Percentiles rank a stretch among this genome's conserved stretches.
Evolutionary conservation across 1,140 invertebrate species (phyloP).

Genomic region (Lineus longissimus): DNA sequence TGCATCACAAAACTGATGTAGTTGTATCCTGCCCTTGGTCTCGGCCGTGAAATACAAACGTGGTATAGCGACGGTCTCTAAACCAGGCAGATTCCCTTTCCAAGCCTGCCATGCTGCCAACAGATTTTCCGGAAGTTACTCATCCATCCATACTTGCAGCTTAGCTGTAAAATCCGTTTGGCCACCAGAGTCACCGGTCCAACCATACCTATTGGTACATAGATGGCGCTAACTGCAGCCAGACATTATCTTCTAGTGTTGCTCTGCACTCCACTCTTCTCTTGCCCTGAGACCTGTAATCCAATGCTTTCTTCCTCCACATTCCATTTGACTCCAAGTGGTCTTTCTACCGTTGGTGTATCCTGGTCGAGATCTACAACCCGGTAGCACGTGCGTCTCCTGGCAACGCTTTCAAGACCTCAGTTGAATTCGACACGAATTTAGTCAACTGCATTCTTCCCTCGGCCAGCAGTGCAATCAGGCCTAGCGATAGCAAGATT

Average conservation of each 20-base stretch:
- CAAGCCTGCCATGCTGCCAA: neutral
- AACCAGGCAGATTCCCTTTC: neutral
- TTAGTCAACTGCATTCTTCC: neutral
- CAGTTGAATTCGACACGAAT: neutral
- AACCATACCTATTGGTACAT: neutral
- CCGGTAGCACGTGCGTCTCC: neutral
- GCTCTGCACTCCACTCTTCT: neutral
- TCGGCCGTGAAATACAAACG: neutral
- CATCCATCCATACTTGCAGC: neutral
- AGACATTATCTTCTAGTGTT: neutral
- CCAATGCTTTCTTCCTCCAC: neutral
- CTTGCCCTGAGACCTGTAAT: neutral
- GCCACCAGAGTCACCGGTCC: neutral
- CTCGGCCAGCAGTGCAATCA: neutral
- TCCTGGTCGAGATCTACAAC: neutral
- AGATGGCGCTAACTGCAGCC: neutral
- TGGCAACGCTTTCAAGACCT: neutral
- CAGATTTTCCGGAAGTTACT: neutral
- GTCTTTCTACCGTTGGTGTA: neutral
- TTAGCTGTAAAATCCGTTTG: neutral
- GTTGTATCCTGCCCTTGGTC: neutral
- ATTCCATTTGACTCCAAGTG: neutral
- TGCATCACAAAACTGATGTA: constrained; percentile 11
- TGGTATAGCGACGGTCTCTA: neutral
- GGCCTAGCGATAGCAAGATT: constrained; percentile 3